Conservation (phyloP, 2,113 vertebrate species). For the Myrmecobius fasciatus region DNA sequence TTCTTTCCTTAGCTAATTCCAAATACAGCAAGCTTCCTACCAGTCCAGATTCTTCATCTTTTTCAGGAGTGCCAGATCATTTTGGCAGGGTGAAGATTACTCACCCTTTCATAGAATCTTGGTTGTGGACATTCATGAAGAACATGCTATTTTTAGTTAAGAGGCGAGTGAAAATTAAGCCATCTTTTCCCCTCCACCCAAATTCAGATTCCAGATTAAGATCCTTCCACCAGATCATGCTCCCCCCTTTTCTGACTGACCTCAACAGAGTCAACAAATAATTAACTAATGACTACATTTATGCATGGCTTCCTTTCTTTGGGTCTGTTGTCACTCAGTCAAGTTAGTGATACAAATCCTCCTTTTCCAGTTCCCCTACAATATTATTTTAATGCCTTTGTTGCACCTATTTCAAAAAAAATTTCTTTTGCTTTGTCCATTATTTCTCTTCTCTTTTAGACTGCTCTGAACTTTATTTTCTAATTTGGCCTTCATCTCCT, state of each 20-base stretch:
- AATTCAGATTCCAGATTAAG: background rate
- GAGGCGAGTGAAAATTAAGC: background rate
- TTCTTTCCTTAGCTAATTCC: background rate
- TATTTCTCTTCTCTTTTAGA: background rate
- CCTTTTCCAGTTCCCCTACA: background rate
- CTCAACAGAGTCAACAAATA: no score
- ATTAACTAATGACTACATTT: background rate
- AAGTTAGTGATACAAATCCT: background rate
- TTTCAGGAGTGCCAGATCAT: background rate
- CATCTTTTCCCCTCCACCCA: background rate
- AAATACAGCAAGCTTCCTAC: background rate
- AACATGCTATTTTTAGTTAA: background rate
- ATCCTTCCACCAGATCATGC: background rate
- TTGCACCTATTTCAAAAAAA: background rate
- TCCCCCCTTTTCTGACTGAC: background rate
- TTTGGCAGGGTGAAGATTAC: background rate
- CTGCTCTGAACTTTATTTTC: background rate
- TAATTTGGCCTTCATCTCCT: background rate
- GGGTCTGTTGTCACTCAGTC: background rate
- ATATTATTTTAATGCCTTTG: background rate
- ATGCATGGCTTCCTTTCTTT: no score
- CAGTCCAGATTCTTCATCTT: background rate
- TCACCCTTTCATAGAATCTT: background rate
- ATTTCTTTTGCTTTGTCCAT: background rate
- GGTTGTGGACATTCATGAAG: background rate